phyloP scores from a whole-genome alignment of 2,113 vertebrate species.

The Halcyon malimbica region DNA sequence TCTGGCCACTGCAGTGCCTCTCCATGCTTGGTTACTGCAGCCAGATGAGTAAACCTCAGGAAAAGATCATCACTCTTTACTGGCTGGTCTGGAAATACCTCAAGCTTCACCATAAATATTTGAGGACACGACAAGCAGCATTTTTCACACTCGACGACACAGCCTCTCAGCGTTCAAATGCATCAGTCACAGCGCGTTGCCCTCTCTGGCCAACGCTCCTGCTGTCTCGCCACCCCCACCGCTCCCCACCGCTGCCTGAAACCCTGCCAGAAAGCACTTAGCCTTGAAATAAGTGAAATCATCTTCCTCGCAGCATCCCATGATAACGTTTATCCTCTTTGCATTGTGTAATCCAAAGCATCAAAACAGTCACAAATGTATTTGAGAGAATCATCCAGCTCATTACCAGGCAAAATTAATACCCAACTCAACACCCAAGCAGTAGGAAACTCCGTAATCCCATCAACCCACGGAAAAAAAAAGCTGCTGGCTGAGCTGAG shows the following conservation, averaged over 20 bases:
- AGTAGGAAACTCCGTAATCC: background rate
- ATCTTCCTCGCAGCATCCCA: constrained; percentile 3
- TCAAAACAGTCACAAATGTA: background rate
- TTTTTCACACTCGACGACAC: background rate
- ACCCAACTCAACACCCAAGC: background rate
- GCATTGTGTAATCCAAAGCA: background rate
- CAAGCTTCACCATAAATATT: background rate
- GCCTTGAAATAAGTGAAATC: constrained; percentile 5
- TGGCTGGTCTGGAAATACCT: background rate
- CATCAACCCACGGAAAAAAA: background rate
- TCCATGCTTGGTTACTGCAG: fast-evolving
- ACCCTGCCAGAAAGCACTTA: background rate
- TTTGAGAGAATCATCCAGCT: background rate
- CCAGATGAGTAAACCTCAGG: background rate
- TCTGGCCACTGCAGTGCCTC: background rate
- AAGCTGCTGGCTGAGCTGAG: background rate
- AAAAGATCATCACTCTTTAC: background rate
- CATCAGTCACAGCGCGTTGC: background rate
- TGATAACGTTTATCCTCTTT: constrained; percentile 25
- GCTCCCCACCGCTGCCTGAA: fast-evolving
- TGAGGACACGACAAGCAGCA: background rate
- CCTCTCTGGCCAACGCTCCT: background rate
- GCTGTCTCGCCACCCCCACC: background rate
- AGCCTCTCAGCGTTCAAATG: background rate
- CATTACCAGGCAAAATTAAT: background rate